A percentile compares a stretch with the other conserved stretches of the same genome.
These are phyloP conservation scores for Sarcophaga carnaria DNA, from an alignment of 2,888 invertebrate species.

Conservation along the genomic window DNA sequence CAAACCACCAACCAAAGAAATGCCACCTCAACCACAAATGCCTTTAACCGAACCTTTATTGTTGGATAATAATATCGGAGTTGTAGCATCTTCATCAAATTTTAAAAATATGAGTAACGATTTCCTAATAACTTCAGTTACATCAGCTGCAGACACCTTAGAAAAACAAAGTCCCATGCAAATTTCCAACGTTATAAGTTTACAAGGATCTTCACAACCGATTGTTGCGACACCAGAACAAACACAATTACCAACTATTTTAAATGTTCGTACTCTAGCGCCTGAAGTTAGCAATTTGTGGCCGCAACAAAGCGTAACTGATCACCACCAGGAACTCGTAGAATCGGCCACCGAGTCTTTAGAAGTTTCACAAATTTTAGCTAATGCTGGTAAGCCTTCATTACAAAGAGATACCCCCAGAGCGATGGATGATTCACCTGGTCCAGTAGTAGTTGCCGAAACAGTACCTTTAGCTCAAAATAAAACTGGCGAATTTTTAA, in stretches of 20 bases:
- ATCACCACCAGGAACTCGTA: conserved; percentile 56
- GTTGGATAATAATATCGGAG: conserved; percentile 23
- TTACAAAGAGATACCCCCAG: conserved; percentile 37
- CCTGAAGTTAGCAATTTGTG: conserved; percentile 50
- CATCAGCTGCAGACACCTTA: conserved; percentile 60
- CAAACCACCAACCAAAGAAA: conserved; percentile 68
- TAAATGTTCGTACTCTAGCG: conserved; percentile 70
- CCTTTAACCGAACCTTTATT: conserved; percentile 62
- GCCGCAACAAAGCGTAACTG: conserved; percentile 67
- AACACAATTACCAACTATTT: conserved; percentile 68
- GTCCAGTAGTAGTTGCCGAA: conserved; percentile 70
- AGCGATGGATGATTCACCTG: conserved; percentile 64
- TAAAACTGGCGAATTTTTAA: conserved; percentile 69
- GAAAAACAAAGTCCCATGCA: conserved; percentile 55
- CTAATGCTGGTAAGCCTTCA: conserved; percentile 48
- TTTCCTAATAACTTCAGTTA: conserved; percentile 71
- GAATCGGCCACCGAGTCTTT: conserved; percentile 62
- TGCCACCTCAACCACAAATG: conserved; percentile 63
- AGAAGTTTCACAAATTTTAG: conserved; percentile 66
- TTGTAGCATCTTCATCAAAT: neutral
- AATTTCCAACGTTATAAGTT: conserved; percentile 70
- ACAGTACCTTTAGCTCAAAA: conserved; percentile 71
- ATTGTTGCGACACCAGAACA: neutral
- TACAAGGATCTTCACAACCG: conserved; percentile 42
- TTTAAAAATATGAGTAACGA: conserved; percentile 70